A percentile compares a stretch with the other conserved stretches of the same genome.
Conservation (phyloP, 1,140 invertebrate species). For the Globodera ellingtonae region DNA sequence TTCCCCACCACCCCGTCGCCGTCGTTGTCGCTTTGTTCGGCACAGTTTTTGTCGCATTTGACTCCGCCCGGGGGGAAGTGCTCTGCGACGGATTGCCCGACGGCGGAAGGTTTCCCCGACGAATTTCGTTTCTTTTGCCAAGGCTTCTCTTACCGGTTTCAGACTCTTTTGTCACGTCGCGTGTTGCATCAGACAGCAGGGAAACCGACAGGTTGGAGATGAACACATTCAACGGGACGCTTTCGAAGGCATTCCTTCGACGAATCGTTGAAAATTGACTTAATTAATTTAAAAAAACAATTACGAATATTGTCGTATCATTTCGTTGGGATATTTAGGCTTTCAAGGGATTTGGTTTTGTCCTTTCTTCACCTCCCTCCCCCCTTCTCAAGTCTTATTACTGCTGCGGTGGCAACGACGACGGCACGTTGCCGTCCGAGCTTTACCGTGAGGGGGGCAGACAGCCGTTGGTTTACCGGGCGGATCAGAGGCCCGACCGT, state of each 20-base stretch:
- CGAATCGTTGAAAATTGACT: too few species aligned
- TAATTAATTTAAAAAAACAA: too few species aligned
- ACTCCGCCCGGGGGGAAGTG: background rate
- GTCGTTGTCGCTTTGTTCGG: background rate
- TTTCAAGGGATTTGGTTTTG: too few species aligned
- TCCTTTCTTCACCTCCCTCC: background rate
- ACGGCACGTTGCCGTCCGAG: background rate
- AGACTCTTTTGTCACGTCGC: constrained; percentile 15
- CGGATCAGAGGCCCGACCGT: background rate
- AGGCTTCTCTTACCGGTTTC: background rate
- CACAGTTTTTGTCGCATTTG: background rate
- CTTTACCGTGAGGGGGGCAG: background rate
- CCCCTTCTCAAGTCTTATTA: constrained; percentile 8
- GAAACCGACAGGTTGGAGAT: background rate
- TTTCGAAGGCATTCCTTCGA: too few species aligned
- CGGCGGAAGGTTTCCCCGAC: constrained; percentile 7
- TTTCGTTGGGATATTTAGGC: too few species aligned
- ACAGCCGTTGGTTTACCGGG: background rate
- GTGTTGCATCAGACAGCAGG: constrained; percentile 20
- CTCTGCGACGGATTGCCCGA: constrained; percentile 11
- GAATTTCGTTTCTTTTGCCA: background rate
- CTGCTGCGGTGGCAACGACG: constrained; percentile 15
- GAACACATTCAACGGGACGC: too few species aligned
- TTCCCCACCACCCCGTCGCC: background rate
- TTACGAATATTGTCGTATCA: too few species aligned